Evolutionary conservation across 1,140 invertebrate genomes (phyloP).

Genomic region (Cydia strobilella): DNA sequence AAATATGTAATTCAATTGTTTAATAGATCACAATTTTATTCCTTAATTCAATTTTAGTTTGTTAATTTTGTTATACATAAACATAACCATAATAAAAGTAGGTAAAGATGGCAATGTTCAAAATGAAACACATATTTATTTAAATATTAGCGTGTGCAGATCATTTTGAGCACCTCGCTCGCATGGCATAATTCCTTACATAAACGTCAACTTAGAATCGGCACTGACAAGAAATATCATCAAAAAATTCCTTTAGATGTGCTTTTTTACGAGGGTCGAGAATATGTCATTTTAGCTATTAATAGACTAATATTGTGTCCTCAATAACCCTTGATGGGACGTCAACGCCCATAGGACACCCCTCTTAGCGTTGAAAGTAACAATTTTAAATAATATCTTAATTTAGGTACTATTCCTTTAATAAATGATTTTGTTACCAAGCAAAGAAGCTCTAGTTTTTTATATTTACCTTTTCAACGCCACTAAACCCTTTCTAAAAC

Average conservation of each 20-base stretch:
- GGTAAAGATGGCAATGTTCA: no score
- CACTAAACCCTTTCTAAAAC: neutral
- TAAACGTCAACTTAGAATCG: neutral
- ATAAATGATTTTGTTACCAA: slow-evolving; percentile 16
- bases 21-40: no score
- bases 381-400: neutral
- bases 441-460: neutral
- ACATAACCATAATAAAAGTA: no score
- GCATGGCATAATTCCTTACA: no score
- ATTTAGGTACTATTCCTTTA: neutral
- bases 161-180: neutral
- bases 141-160: neutral
- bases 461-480: neutral
- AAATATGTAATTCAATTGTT: no score
- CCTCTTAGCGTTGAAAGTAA: neutral
- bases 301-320: no score
- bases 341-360: neutral
- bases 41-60: no score
- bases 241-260: no score
- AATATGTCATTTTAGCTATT: neutral
- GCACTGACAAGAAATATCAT: neutral
- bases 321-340: neutral
- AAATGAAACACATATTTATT: no score
- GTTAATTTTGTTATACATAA: no score
- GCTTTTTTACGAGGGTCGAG: neutral